Evolutionary conservation across 1,140 invertebrate species (phyloP).

Genomic region (Spodoptera frugiperda): DNA sequence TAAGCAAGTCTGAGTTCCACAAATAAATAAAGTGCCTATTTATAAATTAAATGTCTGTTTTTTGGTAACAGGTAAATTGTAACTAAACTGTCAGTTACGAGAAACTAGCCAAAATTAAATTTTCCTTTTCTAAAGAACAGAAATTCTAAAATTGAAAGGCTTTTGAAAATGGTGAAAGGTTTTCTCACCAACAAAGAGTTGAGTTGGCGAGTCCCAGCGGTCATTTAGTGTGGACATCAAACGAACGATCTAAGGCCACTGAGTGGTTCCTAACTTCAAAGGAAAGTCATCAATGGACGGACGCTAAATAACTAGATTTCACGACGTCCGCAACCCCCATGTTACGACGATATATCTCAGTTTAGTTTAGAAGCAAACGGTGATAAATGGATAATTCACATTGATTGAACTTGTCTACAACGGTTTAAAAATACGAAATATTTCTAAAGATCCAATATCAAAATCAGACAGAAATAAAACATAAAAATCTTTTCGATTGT

Average conservation of each 20-base stretch:
- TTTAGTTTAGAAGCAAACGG: not conserved
- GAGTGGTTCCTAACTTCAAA: not conserved
- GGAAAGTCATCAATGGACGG: not conserved
- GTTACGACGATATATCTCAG: not conserved
- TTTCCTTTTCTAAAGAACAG: not conserved
- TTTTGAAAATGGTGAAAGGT: not conserved
- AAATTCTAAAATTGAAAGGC: not conserved
- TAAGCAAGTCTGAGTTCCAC: too few relatives aligned
- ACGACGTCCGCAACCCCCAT: not conserved
- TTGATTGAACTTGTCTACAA: too few relatives aligned
- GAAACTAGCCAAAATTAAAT: too few relatives aligned
- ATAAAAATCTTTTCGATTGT: too few relatives aligned
- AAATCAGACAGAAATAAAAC: too few relatives aligned
- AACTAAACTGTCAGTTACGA: too few relatives aligned
- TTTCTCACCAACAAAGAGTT: not conserved
- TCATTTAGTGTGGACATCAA: constrained; percentile 3
- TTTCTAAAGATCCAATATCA: too few relatives aligned
- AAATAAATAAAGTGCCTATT: too few relatives aligned
- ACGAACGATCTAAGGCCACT: not conserved
- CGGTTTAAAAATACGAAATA: too few relatives aligned
- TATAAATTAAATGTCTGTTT: too few relatives aligned
- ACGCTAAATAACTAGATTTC: not conserved
- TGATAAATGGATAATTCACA: too few relatives aligned
- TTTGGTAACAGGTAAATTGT: too few relatives aligned
- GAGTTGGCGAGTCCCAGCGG: not conserved